Evolutionary conservation across 2,113 vertebrate genomes (phyloP).

Genomic region (Nothoprocta perdicaria): DNA sequence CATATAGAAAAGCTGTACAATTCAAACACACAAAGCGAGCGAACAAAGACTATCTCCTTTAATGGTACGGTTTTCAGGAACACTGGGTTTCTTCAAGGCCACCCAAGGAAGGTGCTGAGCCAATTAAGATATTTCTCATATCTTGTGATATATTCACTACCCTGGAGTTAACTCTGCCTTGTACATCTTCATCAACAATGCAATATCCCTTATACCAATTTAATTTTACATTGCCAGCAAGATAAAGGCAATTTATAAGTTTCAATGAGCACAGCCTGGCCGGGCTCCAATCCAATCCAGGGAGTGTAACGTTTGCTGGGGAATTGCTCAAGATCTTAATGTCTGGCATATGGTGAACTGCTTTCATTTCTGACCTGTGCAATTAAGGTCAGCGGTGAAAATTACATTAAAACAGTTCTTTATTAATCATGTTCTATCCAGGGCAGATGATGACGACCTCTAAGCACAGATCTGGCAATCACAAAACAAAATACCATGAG

Average conservation of each 20-base stretch:
- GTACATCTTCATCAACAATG: slow-evolving; percentile 70
- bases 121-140: slow-evolving; percentile 67
- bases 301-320: slow-evolving; percentile 59
- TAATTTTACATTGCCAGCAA: slow-evolving; percentile 69
- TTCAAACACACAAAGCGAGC: slow-evolving; percentile 16
- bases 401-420: slow-evolving; percentile 68
- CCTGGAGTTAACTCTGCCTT: slow-evolving; percentile 63
- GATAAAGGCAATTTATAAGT: slow-evolving; percentile 74
- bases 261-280: slow-evolving; percentile 62
- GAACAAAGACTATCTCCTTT: slow-evolving; percentile 37
- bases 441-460: slow-evolving; percentile 50
- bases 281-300: slow-evolving; percentile 61
- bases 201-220: slow-evolving; percentile 67
- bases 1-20: background rate
- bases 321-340: slow-evolving; percentile 70
- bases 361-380: slow-evolving; percentile 71
- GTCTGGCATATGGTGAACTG: slow-evolving; percentile 64
- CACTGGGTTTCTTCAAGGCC: slow-evolving; percentile 42
- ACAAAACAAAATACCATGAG: slow-evolving; percentile 25
- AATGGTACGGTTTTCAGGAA: slow-evolving; percentile 37
- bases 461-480: slow-evolving; percentile 27
- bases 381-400: slow-evolving; percentile 66
- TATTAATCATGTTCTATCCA: slow-evolving; percentile 66
- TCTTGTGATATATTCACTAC: slow-evolving; percentile 17
- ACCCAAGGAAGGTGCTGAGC: slow-evolving; percentile 33